A percentile compares a stretch with the other conserved stretches of the same genome.
Conservation (phyloP, 2,797 vertebrate species). For the Karalla daura region DNA sequence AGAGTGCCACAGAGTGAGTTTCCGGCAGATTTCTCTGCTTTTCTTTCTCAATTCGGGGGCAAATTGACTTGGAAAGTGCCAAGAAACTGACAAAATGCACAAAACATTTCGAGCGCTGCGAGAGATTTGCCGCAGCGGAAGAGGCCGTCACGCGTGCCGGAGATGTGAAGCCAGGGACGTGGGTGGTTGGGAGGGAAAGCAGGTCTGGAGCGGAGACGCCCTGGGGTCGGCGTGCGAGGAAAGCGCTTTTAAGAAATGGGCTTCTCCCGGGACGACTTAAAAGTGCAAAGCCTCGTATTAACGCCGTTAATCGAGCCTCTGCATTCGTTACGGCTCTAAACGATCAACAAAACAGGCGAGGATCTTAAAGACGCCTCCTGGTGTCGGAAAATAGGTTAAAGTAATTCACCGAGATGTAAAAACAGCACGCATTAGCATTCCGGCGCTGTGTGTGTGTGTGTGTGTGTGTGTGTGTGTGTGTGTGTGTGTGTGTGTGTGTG, state of each 20-base stretch:
- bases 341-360: background rate
- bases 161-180: background rate
- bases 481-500: background rate
- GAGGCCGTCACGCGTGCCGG: no score
- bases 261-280: no score
- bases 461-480: background rate
- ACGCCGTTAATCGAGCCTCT: no score
- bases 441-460: background rate
- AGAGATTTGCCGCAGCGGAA: no score
- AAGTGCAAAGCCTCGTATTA: no score
- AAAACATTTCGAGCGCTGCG: no score
- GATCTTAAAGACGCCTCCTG: background rate
- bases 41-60: background rate
- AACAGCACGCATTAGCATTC: conserved; percentile 2
- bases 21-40: background rate
- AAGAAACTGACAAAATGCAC: no score
- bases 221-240: no score
- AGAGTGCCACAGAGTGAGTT: no score
- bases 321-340: no score
- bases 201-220: no score
- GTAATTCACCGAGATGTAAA: conserved; percentile 28
- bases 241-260: no score
- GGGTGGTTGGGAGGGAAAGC: background rate
- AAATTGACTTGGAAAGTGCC: background rate
- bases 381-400: conserved; percentile 7